phyloP scores from a whole-genome alignment of 2,797 vertebrate genomes.

The Numenius phaeopus region DNA sequence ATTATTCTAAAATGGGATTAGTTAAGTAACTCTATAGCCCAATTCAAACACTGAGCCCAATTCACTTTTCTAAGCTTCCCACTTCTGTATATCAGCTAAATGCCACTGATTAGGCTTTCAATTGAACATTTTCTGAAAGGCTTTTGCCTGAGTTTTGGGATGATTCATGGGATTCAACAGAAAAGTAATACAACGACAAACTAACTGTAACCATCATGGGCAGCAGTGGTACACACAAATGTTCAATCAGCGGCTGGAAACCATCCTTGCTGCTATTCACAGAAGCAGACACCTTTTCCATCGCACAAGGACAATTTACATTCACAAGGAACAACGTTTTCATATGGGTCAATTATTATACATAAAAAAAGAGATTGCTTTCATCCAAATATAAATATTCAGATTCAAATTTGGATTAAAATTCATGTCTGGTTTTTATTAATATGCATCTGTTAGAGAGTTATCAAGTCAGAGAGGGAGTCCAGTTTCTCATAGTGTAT shows the following conservation, averaged over 20 bases:
- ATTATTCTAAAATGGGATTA: slow-evolving; percentile 44
- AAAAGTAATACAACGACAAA: neutral
- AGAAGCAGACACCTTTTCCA: neutral
- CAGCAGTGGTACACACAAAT: neutral
- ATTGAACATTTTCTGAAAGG: neutral
- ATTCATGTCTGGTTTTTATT: neutral
- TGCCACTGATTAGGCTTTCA: neutral
- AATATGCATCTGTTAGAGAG: neutral
- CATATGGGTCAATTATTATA: neutral
- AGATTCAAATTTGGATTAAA: neutral
- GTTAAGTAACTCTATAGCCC: slow-evolving; percentile 26
- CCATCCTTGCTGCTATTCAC: neutral
- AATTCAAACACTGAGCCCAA: neutral
- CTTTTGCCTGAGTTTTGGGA: neutral
- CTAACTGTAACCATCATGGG: neutral
- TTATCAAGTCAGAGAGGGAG: neutral
- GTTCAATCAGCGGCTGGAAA: neutral
- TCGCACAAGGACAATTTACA: neutral
- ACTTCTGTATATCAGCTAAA: neutral
- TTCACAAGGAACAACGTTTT: neutral
- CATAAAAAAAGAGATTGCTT: neutral
- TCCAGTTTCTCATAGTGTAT: neutral
- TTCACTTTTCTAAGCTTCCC: neutral
- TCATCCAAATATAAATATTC: neutral
- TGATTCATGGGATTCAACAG: neutral